Conservation (phyloP, 1,140 invertebrate genomes). For the Brachystomella parvula region DNA sequence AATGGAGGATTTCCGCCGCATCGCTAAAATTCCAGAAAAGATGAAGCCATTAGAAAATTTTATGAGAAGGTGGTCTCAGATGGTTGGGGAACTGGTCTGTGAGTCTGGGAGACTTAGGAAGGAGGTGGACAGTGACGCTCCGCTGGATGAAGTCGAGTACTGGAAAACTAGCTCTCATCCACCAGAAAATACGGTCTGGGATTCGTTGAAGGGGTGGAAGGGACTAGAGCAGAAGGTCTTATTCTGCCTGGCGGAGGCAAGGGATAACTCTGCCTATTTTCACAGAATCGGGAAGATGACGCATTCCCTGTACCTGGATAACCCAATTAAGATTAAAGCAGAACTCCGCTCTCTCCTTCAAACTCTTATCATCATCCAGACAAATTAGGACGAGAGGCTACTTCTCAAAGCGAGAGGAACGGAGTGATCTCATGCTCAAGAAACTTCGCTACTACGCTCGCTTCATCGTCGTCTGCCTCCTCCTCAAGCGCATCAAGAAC, state of each 20-base stretch:
- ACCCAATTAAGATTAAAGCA: conserved; percentile 60
- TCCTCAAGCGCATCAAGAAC: conserved; percentile 89
- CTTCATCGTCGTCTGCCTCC: conserved; percentile 91
- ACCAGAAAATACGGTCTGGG: conserved; percentile 42
- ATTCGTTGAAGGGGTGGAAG: conserved; percentile 72
- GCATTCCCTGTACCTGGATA: conserved; percentile 82
- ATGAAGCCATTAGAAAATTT: conserved; percentile 22
- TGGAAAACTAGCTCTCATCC: conserved; percentile 58
- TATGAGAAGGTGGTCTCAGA: conserved; percentile 24
- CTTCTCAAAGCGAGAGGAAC: conserved; percentile 68
- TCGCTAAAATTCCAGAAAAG: conserved; percentile 26
- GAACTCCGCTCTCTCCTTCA: conserved; percentile 54
- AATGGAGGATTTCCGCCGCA: conserved; percentile 30
- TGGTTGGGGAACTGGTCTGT: conserved; percentile 55
- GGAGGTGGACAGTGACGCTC: conserved; percentile 84
- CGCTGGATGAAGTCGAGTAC: conserved; percentile 90
- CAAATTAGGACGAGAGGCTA: conserved; percentile 86
- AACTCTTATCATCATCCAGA: conserved; percentile 82
- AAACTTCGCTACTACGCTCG: conserved; percentile 92
- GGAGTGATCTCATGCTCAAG: conserved; percentile 85
- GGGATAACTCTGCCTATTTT: conserved; percentile 91
- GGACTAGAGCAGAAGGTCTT: conserved; percentile 79
- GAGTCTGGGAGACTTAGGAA: conserved; percentile 81
- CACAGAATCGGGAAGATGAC: conserved; percentile 91
- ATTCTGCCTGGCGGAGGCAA: conserved; percentile 86